phyloP scores from a whole-genome alignment of 2,888 invertebrate genomes.

The Synergus gifuensis region DNA sequence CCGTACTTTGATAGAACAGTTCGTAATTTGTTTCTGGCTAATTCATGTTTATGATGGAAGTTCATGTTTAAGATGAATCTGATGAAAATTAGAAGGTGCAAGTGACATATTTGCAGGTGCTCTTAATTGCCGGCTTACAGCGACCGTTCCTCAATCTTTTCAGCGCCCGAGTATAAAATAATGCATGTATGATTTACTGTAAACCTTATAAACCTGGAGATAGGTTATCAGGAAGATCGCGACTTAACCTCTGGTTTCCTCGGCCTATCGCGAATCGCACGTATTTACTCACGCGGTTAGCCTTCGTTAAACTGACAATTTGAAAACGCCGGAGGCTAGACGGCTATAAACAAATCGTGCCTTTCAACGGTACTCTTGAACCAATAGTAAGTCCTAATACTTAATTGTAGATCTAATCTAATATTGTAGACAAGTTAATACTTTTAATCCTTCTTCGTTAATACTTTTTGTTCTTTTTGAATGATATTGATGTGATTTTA shows the following conservation, averaged over 20 bases:
- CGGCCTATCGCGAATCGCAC: slow-evolving; percentile 68
- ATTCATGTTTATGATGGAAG: background rate
- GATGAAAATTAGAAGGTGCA: background rate
- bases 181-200: slow-evolving; percentile 66
- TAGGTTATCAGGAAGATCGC: slow-evolving; percentile 69
- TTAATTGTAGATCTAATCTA: too few species aligned
- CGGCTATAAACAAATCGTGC: too few species aligned
- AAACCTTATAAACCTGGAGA: slow-evolving; percentile 52
- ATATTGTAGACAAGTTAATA: too few species aligned
- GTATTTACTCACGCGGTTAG: slow-evolving; percentile 75
- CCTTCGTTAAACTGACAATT: slow-evolving; percentile 41
- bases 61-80: background rate
- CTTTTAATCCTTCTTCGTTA: too few species aligned
- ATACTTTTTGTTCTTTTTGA: too few species aligned
- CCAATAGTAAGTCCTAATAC: too few species aligned
- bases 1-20: too few species aligned
- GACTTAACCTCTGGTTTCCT: slow-evolving; percentile 57
- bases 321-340: too few species aligned
- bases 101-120: background rate
- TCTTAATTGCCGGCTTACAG: background rate
- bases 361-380: too few species aligned
- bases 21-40: slow-evolving; percentile 28
- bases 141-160: background rate
- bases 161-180: background rate
- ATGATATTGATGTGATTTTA: too few species aligned